Evolutionary conservation across 2,113 vertebrate genomes (phyloP), one percentile per base, ranked within the genome.

Genomic region (Myotis brandtii): DNA sequence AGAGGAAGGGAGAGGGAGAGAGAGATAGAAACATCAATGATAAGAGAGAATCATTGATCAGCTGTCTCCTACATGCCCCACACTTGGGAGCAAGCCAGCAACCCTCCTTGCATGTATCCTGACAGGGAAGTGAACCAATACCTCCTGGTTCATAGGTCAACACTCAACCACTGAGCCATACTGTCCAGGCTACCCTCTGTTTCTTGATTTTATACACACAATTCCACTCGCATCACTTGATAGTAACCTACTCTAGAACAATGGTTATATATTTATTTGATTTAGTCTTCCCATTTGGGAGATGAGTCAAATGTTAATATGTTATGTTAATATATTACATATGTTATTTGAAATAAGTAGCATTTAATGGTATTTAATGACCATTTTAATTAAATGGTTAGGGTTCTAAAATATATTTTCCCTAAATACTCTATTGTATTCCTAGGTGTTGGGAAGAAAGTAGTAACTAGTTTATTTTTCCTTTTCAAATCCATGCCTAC

Each of bases 291-390:
- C 23, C 17, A 83, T 18, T 82, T 73, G 14, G 13, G 6, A 50
- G 86, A 1, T 54, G 23, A 89, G 12, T 76, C 56, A 96, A 54
- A 81, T 89, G 1, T 83, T 90, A 86, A 77, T 14, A 89, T 81
- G 1, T 50, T 89, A 76, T 73, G 4, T 77, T 80, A 79, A 66
- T 14, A 89, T 70, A 56, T 75, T 80, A 75, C 62, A 64, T n/a
- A 72, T 0, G 9, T 59, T 86, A 46, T 52, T 87, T 86, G 62
- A 97, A 95, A 95, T 18, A 70, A 91, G 79, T 50, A 1, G 1
- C 46, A 79, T 14, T 67, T 27, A 91, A 83, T 50, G 2, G 1
- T 52, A 79, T 14, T 67, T 62, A 62, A 62, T 62, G 25, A 62
- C 59, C 23, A 62, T 62, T 62, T 62, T 23, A 62, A 62, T 27